Conservation (phyloP, 2,888 invertebrate genomes). For the Xanthorhoe designata region DNA sequence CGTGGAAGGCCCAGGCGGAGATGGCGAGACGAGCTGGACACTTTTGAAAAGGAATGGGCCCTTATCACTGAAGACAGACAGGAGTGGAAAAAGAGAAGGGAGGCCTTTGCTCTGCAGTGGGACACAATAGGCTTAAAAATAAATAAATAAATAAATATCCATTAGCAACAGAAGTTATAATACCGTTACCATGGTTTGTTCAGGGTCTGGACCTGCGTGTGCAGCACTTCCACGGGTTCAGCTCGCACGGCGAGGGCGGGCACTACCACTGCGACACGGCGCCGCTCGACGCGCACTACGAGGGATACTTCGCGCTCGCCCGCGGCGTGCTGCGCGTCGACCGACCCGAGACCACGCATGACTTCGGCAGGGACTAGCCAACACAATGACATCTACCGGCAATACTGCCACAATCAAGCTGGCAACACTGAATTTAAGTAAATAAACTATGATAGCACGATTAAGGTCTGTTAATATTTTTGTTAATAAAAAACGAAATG, state of each 20-base stretch:
- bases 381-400: too few species aligned
- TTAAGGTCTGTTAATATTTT: conserved; percentile 1
- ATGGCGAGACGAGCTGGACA: too few species aligned
- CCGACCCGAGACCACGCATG: conserved; percentile 87
- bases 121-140: too few species aligned
- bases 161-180: neutral
- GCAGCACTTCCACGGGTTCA: conserved; percentile 98
- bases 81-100: too few species aligned
- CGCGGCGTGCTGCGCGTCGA: conserved; percentile 91
- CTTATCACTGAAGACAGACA: too few species aligned
- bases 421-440: neutral
- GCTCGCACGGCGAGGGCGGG: conserved; percentile 93
- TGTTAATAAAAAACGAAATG: conserved; percentile 22
- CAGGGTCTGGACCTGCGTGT: conserved; percentile 95
- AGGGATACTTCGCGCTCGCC: conserved; percentile 95
- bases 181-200: too few species aligned
- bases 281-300: conserved; percentile 94
- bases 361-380: conserved; percentile 90
- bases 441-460: neutral
- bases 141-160: too few species aligned
- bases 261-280: conserved; percentile 99
- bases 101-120: too few species aligned
- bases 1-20: too few species aligned
- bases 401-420: too few species aligned
- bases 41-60: too few species aligned